Evolutionary conservation across 2,797 vertebrate genomes (phyloP).

Genomic region (Rhinatrema bivittatum): DNA sequence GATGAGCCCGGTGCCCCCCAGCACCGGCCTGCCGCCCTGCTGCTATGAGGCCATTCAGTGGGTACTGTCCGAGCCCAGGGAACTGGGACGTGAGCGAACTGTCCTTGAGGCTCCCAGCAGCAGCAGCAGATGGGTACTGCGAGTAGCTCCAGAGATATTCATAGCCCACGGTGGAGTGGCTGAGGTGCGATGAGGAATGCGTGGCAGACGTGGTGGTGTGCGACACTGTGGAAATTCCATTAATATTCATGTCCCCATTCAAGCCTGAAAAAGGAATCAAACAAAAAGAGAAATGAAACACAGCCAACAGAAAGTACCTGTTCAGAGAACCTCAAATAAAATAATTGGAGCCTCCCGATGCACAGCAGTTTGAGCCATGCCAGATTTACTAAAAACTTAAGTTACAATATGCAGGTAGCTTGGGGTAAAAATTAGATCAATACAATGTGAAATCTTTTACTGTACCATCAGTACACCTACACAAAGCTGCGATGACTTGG

Average conservation of each 20-base stretch:
- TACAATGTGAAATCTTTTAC: no score
- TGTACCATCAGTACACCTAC: no score
- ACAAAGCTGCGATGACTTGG: no score
- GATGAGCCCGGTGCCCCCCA: slow-evolving; percentile 63
- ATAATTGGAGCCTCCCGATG: no score
- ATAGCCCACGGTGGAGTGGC: slow-evolving; percentile 69
- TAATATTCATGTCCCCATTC: slow-evolving; percentile 95
- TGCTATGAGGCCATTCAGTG: slow-evolving; percentile 74
- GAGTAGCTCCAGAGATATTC: slow-evolving; percentile 89
- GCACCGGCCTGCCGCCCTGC: slow-evolving; percentile 60
- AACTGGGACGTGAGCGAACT: slow-evolving; percentile 61
- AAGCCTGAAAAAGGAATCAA: slow-evolving; percentile 73
- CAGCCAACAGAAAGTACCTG: slow-evolving; percentile 1
- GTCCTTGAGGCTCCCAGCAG: slow-evolving; percentile 73
- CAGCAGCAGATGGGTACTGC: slow-evolving; percentile 59
- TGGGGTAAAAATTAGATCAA: no score
- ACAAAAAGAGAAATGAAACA: slow-evolving; percentile 12
- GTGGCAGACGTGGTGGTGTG: slow-evolving; percentile 72
- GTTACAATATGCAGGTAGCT: no score
- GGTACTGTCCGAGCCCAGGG: slow-evolving; percentile 74
- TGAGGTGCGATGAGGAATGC: slow-evolving; percentile 64
- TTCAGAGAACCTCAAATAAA: no score
- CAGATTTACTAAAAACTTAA: no score
- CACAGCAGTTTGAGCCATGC: no score
- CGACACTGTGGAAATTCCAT: slow-evolving; percentile 93